Percentiles rank a stretch among this genome's conserved stretches.
These are phyloP conservation scores for Apis florea DNA, from an alignment of 1,140 invertebrate genomes.

Conservation along the genomic window DNA sequence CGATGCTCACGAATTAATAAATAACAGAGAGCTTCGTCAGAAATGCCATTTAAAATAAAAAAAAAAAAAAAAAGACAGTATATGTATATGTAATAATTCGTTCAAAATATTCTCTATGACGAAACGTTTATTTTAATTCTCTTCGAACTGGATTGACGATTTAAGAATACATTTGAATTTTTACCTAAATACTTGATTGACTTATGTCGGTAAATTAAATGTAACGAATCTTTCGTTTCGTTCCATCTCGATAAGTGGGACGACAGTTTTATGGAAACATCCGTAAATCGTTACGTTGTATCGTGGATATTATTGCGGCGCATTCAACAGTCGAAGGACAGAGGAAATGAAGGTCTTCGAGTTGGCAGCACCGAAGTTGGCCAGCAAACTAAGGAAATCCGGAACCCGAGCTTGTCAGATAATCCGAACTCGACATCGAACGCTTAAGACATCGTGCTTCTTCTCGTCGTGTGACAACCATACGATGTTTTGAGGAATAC, in stretches of 20 bases:
- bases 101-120: no score
- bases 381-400: constrained; percentile 31
- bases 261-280: not conserved
- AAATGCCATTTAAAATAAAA: no score
- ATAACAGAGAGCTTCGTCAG: no score
- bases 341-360: constrained; percentile 27
- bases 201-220: no score
- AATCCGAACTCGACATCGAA: constrained; percentile 19
- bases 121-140: no score
- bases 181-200: no score
- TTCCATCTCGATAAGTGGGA: not conserved
- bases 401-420: constrained; percentile 19
- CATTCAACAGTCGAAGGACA: not conserved
- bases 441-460: not conserved
- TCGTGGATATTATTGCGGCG: not conserved
- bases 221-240: not conserved
- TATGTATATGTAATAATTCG: no score
- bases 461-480: not conserved
- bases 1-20: no score
- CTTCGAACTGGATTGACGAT: no score
- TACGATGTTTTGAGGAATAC: not conserved
- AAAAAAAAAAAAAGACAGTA: no score
- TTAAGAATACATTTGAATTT: no score
- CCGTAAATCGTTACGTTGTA: not conserved
- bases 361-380: constrained; percentile 25